Conservation (phyloP, 2,797 vertebrate genomes). For the Phrynocephalus guinanensis region DNA sequence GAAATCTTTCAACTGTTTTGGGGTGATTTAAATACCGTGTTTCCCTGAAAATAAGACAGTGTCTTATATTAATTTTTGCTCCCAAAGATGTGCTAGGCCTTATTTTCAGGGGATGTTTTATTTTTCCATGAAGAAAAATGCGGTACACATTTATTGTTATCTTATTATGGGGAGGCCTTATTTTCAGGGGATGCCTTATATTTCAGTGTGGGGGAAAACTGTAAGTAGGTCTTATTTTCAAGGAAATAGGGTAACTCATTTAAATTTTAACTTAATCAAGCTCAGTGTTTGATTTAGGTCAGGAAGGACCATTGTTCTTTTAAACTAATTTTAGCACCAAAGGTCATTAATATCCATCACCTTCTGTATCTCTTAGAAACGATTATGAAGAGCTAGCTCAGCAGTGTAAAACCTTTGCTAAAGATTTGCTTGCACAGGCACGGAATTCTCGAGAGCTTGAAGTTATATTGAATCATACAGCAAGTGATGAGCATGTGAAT, state of each 20-base stretch:
- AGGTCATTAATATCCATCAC: neutral
- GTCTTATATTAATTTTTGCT: no score
- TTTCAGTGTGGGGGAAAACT: no score
- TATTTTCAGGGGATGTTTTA: no score
- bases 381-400: conserved; percentile 98
- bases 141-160: no score
- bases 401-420: conserved; percentile 99
- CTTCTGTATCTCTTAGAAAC: conserved; percentile 82
- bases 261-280: neutral
- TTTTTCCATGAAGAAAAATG: no score
- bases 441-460: conserved; percentile 97
- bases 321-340: neutral
- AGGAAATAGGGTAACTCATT: neutral
- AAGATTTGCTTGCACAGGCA: conserved; percentile 97
- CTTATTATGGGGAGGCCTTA: no score
- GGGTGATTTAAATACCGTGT: neutral
- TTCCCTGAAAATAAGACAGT: no score
- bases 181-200: no score
- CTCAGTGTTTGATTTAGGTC: neutral
- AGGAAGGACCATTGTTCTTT: neutral
- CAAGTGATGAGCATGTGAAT: conserved; percentile 91
- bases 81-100: no score
- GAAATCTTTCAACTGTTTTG: neutral
- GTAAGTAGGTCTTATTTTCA: no score
- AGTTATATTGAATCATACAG: conserved; percentile 97